phyloP scores from a whole-genome alignment of 2,113 vertebrate genomes.

The Picathartes gymnocephalus region DNA sequence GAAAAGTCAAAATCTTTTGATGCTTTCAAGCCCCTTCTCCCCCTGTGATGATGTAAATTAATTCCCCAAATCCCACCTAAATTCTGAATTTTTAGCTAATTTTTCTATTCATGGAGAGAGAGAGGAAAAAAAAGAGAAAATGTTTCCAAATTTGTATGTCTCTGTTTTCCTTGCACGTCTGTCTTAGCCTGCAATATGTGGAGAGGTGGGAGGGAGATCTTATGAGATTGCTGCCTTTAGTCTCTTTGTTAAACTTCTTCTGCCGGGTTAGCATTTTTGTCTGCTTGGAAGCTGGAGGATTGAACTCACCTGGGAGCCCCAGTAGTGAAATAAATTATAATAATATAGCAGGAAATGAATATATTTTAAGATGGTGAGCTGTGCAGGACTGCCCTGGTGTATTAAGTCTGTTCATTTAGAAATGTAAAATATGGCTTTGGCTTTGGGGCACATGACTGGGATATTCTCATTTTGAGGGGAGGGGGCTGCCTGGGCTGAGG shows the following conservation, averaged over 20 bases:
- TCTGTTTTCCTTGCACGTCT: neutral
- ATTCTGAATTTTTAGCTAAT: neutral
- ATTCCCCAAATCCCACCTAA: slow-evolving; percentile 41
- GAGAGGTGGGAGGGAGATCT: neutral
- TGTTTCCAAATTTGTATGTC: neutral
- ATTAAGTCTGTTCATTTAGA: neutral
- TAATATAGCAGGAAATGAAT: slow-evolving; percentile 13
- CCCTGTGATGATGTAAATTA: neutral
- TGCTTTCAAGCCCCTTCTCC: neutral
- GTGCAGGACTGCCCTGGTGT: neutral
- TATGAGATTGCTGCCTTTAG: neutral
- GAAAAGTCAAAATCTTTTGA: slow-evolving; percentile 30
- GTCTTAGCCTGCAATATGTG: neutral
- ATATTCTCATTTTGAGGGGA: neutral
- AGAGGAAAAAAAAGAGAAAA: neutral
- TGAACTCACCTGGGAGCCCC: slow-evolving; percentile 17
- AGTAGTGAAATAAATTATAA: slow-evolving; percentile 33
- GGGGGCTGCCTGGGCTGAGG: neutral
- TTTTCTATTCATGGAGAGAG: neutral
- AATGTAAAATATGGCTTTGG: neutral
- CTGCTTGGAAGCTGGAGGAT: slow-evolving; percentile 15
- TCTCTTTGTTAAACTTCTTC: slow-evolving; percentile 11
- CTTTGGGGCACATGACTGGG: neutral
- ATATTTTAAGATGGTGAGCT: neutral
- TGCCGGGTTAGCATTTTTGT: slow-evolving; percentile 16